phyloP scores from a whole-genome alignment of 2,888 invertebrate genomes.

The Eupithecia subumbrata region DNA sequence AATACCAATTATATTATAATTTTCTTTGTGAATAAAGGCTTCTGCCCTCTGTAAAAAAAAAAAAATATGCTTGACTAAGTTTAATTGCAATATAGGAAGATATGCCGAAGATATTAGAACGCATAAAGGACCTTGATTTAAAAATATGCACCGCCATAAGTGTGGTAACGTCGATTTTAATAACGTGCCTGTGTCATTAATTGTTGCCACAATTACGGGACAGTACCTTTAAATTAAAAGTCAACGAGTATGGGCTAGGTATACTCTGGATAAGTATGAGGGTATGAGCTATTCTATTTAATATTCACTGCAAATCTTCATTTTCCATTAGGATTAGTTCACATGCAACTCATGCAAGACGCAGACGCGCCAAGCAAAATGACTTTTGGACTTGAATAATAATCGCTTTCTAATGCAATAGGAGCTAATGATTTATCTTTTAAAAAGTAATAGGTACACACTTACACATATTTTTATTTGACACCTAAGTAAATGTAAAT shows the following conservation, averaged over 20 bases:
- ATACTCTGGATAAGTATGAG: slow-evolving; percentile 14
- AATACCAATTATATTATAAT: too few relatives aligned
- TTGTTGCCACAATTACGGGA: neutral
- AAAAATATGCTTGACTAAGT: too few relatives aligned
- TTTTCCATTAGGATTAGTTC: slow-evolving; percentile 43
- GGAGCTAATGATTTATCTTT: neutral
- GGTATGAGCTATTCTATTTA: slow-evolving; percentile 15
- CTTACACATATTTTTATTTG: too few relatives aligned
- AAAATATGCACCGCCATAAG: too few relatives aligned
- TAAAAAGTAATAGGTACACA: too few relatives aligned
- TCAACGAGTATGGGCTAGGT: neutral
- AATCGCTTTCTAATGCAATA: slow-evolving; percentile 9
- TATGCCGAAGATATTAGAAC: too few relatives aligned
- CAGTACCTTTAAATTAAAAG: neutral
- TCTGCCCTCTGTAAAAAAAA: too few relatives aligned
- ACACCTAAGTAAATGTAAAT: too few relatives aligned
- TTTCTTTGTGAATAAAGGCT: too few relatives aligned
- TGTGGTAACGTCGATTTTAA: neutral
- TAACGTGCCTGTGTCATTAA: neutral
- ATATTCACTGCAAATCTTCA: slow-evolving; percentile 37
- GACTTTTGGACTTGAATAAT: slow-evolving; percentile 24
- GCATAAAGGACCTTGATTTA: too few relatives aligned
- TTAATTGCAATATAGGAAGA: too few relatives aligned
- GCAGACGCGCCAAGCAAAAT: slow-evolving; percentile 30
- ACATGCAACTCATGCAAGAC: slow-evolving; percentile 30